phyloP scores from a whole-genome alignment of 2,888 invertebrate species.

The Chirona hameri region DNA sequence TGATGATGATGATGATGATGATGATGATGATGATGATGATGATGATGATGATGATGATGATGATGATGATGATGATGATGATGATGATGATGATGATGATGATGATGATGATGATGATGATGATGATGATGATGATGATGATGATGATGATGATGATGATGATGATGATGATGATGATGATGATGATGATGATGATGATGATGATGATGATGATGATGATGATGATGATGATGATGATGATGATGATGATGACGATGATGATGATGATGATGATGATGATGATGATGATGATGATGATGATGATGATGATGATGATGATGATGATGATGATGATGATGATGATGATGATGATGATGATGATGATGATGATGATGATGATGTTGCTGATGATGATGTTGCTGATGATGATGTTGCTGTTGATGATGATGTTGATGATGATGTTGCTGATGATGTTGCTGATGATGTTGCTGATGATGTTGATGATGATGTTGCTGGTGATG shows the following conservation, averaged over 20 bases:
- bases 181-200: slow-evolving; percentile 30
- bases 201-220: slow-evolving; percentile 31
- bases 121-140: slow-evolving; percentile 31
- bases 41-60: slow-evolving; percentile 22
- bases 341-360: slow-evolving; percentile 23
- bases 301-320: slow-evolving; percentile 5
- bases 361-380: too few relatives aligned
- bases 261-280: slow-evolving; percentile 31
- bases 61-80: slow-evolving; percentile 26
- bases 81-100: slow-evolving; percentile 30
- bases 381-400: too few relatives aligned
- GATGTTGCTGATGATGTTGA: too few relatives aligned
- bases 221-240: slow-evolving; percentile 29
- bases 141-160: slow-evolving; percentile 31
- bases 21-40: slow-evolving; percentile 28
- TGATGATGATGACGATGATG: slow-evolving; percentile 29
- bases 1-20: too few relatives aligned
- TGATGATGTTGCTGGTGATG: too few relatives aligned
- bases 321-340: too few relatives aligned
- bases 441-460: too few relatives aligned
- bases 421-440: too few relatives aligned
- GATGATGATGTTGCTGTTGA: too few relatives aligned
- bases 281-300: slow-evolving; percentile 28
- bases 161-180: slow-evolving; percentile 31
- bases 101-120: slow-evolving; percentile 31